A percentile compares a stretch with the other conserved stretches of the same genome.
Conservation (phyloP, 2,797 vertebrate species). For the Cirrhinus mrigala region DNA sequence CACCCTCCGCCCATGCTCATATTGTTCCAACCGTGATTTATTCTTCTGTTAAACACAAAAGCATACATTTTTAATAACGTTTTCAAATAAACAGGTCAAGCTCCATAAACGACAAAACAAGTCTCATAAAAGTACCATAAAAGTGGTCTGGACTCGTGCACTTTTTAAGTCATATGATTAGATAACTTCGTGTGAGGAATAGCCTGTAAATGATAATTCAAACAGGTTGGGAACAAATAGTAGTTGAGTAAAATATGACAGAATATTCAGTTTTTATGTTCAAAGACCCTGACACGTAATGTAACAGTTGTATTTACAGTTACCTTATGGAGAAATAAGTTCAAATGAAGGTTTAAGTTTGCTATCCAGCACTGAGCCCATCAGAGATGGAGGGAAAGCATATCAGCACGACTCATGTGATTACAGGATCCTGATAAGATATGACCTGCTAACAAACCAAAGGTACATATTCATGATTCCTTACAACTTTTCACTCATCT, state of each 20-base stretch:
- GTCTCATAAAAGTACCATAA: background rate
- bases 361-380: background rate
- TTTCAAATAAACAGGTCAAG: background rate
- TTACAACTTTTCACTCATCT: constrained; percentile 63
- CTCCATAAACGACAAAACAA: background rate
- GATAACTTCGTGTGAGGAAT: background rate
- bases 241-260: background rate
- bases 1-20: background rate
- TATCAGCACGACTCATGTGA: constrained; percentile 60
- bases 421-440: constrained; percentile 65
- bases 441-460: constrained; percentile 67
- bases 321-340: background rate
- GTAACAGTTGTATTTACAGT: background rate
- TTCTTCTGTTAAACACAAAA: background rate
- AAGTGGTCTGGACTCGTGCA: background rate
- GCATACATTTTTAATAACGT: background rate
- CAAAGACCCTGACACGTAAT: background rate
- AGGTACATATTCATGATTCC: constrained; percentile 71
- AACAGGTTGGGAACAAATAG: background rate
- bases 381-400: constrained; percentile 30
- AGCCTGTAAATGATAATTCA: background rate
- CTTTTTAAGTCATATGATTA: background rate
- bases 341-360: background rate
- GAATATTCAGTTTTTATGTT: background rate
- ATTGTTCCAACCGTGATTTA: background rate